phyloP scores from a whole-genome alignment of 2,888 invertebrate genomes.

The Eilema caniola region DNA sequence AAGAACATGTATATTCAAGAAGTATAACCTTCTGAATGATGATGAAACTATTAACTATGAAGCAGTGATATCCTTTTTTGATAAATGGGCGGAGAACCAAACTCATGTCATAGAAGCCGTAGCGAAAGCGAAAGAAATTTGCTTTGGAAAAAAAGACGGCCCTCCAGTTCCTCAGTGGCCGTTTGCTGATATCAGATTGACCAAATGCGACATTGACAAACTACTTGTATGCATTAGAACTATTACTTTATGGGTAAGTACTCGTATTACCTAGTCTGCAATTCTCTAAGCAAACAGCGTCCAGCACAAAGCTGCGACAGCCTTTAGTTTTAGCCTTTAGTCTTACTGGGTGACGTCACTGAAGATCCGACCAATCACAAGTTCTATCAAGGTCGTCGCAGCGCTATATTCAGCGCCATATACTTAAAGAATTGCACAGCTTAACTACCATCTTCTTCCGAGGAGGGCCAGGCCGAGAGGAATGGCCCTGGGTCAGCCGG shows the following conservation, averaged over 20 bases:
- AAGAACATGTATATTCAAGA: constrained; percentile 63
- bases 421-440: too few relatives aligned
- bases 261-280: background rate
- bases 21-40: constrained; percentile 60
- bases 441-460: too few relatives aligned
- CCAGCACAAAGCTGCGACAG: too few relatives aligned
- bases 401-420: too few relatives aligned
- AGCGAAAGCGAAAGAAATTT: constrained; percentile 60
- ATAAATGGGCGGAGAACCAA: constrained; percentile 59
- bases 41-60: constrained; percentile 60
- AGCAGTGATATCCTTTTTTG: constrained; percentile 54
- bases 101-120: constrained; percentile 59
- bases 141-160: constrained; percentile 41
- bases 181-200: constrained; percentile 21
- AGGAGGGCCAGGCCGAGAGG: too few relatives aligned
- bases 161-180: constrained; percentile 60
- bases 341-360: too few relatives aligned
- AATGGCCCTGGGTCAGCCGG: too few relatives aligned
- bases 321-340: too few relatives aligned
- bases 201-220: constrained; percentile 65
- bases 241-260: constrained; percentile 49
- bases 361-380: too few relatives aligned
- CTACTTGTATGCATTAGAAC: constrained; percentile 68
- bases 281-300: too few relatives aligned
- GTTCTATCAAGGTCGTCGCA: too few relatives aligned